These are phyloP conservation scores for Ormia ochracea DNA, from an alignment of 2,888 invertebrate genomes.

Conservation along the genomic window DNA sequence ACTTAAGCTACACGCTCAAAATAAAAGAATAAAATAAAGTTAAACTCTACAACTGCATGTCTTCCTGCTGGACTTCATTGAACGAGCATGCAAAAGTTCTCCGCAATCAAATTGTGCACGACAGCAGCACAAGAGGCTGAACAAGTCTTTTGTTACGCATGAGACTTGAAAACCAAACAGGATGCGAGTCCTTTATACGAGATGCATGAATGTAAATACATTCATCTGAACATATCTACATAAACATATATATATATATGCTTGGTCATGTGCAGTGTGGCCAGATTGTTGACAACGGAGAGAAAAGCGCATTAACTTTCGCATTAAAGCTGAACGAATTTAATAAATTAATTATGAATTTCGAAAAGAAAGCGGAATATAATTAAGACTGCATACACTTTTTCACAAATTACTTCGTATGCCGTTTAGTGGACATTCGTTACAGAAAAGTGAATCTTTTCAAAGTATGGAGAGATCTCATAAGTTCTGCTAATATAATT, in stretches of 20 bases:
- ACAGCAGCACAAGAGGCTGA: conserved; percentile 45
- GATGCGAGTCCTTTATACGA: neutral
- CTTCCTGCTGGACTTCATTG: conserved; percentile 58
- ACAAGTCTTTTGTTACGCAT: conserved; percentile 56
- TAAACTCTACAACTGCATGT: conserved; percentile 44
- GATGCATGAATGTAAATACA: neutral
- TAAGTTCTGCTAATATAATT: too few relatives aligned
- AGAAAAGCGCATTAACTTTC: too few relatives aligned
- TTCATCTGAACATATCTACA: neutral
- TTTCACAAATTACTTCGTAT: too few relatives aligned
- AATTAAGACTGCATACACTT: too few relatives aligned
- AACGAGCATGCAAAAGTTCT: conserved; percentile 36
- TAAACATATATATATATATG: neutral
- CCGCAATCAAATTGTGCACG: conserved; percentile 27
- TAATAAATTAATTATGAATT: too few relatives aligned
- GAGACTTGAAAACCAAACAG: conserved; percentile 33
- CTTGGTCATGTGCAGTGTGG: too few relatives aligned
- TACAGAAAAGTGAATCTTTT: too few relatives aligned
- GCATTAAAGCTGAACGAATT: too few relatives aligned
- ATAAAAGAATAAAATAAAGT: conserved; percentile 44
- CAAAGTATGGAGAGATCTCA: too few relatives aligned
- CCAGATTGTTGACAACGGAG: too few relatives aligned
- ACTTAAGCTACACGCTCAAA: conserved; percentile 49
- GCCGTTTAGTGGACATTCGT: too few relatives aligned
- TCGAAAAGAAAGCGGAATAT: too few relatives aligned